Evolutionary conservation across 2,888 invertebrate species (phyloP).

Genomic region (Halocaridina rubra): DNA sequence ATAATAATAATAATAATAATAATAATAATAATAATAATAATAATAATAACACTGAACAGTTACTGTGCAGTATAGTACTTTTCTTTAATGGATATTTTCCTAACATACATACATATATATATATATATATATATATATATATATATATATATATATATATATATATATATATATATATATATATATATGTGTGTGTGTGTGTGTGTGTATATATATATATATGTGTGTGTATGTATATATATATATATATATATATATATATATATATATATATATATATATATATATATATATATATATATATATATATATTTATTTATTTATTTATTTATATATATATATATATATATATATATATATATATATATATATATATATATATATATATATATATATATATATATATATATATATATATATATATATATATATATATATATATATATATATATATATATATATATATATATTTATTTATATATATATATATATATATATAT

Average conservation of each 20-base stretch:
- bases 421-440: background rate
- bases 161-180: background rate
- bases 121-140: background rate
- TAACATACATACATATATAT: no score
- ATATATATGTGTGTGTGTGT: background rate
- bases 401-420: background rate
- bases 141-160: background rate
- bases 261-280: background rate
- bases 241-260: conserved; percentile 10
- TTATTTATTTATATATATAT: conserved; percentile 3
- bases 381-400: background rate
- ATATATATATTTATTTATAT: background rate
- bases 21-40: no score
- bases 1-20: no score
- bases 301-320: background rate
- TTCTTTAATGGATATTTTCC: no score
- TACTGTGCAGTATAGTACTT: no score
- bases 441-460: background rate
- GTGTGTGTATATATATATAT: background rate
- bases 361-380: conserved; percentile 39
- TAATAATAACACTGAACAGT: no score
- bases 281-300: background rate
- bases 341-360: conserved; percentile 28
- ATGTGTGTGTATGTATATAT: background rate
- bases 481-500: background rate